Conservation (phyloP, 2,797 vertebrate species). For the Alcedo quadribrachys region DNA sequence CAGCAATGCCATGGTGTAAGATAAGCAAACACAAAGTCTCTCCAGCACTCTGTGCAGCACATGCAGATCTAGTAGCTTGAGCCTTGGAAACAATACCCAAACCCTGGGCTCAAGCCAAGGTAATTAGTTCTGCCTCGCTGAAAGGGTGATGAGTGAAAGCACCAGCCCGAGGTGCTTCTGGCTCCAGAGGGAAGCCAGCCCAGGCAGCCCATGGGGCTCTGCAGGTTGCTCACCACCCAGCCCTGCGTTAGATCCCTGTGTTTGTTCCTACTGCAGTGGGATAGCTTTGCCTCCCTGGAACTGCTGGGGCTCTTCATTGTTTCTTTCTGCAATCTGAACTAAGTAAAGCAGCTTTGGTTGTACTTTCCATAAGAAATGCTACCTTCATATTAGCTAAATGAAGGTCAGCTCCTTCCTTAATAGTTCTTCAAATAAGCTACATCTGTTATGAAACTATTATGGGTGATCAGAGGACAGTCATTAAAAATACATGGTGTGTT, state of each 20-base stretch:
- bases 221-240: neutral
- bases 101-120: neutral
- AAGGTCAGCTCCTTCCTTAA: neutral
- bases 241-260: neutral
- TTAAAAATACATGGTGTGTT: neutral
- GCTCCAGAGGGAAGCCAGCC: neutral
- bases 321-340: neutral
- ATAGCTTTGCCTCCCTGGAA: neutral
- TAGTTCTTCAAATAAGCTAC: neutral
- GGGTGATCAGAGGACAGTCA: neutral
- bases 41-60: neutral
- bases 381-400: neutral
- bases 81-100: neutral
- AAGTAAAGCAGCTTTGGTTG: neutral
- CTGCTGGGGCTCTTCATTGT: neutral
- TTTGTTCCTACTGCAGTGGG: neutral
- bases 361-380: neutral
- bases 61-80: neutral
- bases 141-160: neutral
- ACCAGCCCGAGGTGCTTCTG: neutral
- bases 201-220: neutral
- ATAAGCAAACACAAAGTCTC: neutral
- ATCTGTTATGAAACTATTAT: neutral
- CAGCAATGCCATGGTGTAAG: neutral
- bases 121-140: constrained; percentile 9